Percentiles rank a stretch among this genome's conserved stretches.
phyloP scores from a whole-genome alignment of 2,113 vertebrate genomes.

The Tamias sibiricus region DNA sequence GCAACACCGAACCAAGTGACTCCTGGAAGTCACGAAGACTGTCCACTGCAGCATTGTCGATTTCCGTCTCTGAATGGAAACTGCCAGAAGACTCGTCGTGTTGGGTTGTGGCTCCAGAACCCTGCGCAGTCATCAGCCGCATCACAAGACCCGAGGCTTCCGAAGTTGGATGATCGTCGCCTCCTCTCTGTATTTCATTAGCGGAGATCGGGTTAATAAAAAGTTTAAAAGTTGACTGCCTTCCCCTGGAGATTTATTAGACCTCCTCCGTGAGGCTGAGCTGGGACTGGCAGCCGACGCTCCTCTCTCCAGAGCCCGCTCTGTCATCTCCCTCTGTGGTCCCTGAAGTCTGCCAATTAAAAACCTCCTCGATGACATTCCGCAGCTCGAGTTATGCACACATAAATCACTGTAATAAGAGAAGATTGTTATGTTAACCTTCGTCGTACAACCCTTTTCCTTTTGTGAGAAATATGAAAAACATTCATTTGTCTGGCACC shows the following conservation, averaged over 20 bases:
- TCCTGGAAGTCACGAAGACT: slow-evolving; percentile 77
- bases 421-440: slow-evolving; percentile 89
- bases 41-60: slow-evolving; percentile 74
- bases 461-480: slow-evolving; percentile 84
- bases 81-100: slow-evolving; percentile 70
- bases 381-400: slow-evolving; percentile 86
- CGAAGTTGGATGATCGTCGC: slow-evolving; percentile 78
- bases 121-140: slow-evolving; percentile 70
- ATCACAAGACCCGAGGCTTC: slow-evolving; percentile 73
- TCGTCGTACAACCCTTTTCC: slow-evolving; percentile 83
- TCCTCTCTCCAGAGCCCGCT: slow-evolving; percentile 80
- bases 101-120: slow-evolving; percentile 60
- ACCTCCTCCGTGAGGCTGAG: slow-evolving; percentile 74
- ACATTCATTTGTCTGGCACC: slow-evolving; percentile 81
- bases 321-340: slow-evolving; percentile 87
- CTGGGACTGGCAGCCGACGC: slow-evolving; percentile 82
- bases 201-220: slow-evolving; percentile 81
- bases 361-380: slow-evolving; percentile 87
- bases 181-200: slow-evolving; percentile 83
- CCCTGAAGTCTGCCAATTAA: slow-evolving; percentile 87
- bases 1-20: slow-evolving; percentile 74
- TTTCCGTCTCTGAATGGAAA: slow-evolving; percentile 76
- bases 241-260: slow-evolving; percentile 75
- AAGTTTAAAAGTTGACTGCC: slow-evolving; percentile 84
- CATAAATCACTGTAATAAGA: slow-evolving; percentile 92